Base-by-base conservation (phyloP, 2,888 invertebrate genomes). In the Rhingia rostrata region DNA sequence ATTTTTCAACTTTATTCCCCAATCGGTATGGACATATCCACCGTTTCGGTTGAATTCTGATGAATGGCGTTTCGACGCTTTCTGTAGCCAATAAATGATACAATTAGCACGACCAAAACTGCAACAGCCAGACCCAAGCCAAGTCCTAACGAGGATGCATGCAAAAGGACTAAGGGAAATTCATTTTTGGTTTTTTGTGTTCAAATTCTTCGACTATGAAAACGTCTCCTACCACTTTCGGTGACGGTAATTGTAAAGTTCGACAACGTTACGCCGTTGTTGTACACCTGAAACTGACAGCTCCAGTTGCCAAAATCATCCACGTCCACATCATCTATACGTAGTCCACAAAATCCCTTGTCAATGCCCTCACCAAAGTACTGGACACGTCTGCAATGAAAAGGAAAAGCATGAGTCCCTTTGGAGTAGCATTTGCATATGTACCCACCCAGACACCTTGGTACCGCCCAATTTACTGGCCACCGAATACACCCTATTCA, bases 241-340 rank as follows among this genome's bases (percentile, higher is more conserved):
- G 22, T 60, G n/a, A 84, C 66, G 33, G 43, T 37, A 22, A 84
- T 80, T 10, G 66, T 84, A 12, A 84, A 84, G 54, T 70, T 84
- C 47, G 84, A 84, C 12, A 84, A 49, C 22, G 47, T 61, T 9
- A 41, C 74, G 12, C 69, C 80, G 30, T 58, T 79, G 30, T 12
- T 41, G 41, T 70, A 53, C 2, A 37, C 12, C 45, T 60, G 74
- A 72, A 88, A 88, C 47, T 88, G 87, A 35, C 88, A 88, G 73
- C 81, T 87, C 88, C 88, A 88, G n/a, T 74, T 60, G 1, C 88
- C 88, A 53, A 86, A 88, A 63, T 89, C 88, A 32, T 87, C 75
- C 2, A 39, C 61, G 22, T 43, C 72, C 1, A 87, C 53, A n/a
- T 85, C 81, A 39, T 56, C 79, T 37, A 89, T 87, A 61, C 86